Evolutionary conservation across 1,140 invertebrate genomes (phyloP), one percentile per base, ranked within the genome.

Genomic region (Pogonognathellus flavescens): DNA sequence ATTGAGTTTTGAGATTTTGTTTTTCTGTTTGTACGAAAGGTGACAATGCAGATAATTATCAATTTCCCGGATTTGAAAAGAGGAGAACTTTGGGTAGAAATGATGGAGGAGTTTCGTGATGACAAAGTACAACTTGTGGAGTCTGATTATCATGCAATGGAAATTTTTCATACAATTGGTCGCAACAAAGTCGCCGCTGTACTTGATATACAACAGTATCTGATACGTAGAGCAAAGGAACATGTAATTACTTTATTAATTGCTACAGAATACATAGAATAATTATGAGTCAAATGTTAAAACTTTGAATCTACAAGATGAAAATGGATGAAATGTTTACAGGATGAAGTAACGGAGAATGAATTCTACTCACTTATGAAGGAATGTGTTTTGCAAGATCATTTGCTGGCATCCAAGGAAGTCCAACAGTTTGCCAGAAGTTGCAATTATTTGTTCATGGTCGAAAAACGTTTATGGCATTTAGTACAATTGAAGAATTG

Each of bases 31-130:
- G 25, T 59, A 66, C 13, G 31, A 31, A 66, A 89, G 88, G 55
- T 89, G 14, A 86, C 87, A 16, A 89, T 89, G 85, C 85, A 89
- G 84, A 66, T 86, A 20, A 89, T 89, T n/a, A 85, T 88, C 13
- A 88, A 89, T 60, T 87, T 85, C 53, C 20, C 87, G 50, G 88
- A 89, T 53, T 57, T 89, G 16, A 89, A 89, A 52, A 22, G 80
- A 60, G 59, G 50, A 14, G 88, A 89, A 57, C 83, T 87, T 18
- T 89, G 83, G 82, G 9, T 87, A 16, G 88, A 89, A 55, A 85
- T 88, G 62, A n/a, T 57, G 4, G n/a, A 87, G 25, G 86, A 86
- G 50, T 20, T 88, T 5, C 1, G 55, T 13, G 52, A 55, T 0
- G 82, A 85, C 1, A 70, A 59, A 13, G n/a, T 82, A 20, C 1